These are phyloP conservation scores for Scaptomyza montana DNA, from an alignment of 1,140 invertebrate genomes.

Conservation along the genomic window DNA sequence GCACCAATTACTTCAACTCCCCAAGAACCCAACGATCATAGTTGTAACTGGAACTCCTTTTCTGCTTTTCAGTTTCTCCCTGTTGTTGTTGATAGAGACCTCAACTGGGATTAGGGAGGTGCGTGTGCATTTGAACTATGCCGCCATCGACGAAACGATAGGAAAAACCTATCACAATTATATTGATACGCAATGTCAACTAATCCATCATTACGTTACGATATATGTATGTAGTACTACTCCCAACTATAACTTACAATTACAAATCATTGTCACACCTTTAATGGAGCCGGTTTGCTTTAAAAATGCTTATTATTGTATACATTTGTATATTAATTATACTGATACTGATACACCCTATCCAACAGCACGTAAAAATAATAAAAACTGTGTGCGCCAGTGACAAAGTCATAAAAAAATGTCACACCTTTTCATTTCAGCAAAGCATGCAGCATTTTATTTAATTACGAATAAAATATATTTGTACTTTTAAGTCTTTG, in stretches of 20 bases:
- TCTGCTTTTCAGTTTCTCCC: background rate
- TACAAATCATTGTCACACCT: constrained; percentile 22
- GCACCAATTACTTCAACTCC: constrained; percentile 44
- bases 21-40: constrained; percentile 1
- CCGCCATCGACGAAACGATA: constrained; percentile 32
- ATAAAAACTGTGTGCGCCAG: constrained; percentile 33
- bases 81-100: constrained; percentile 72
- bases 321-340: constrained; percentile 23
- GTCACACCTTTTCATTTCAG: constrained; percentile 62
- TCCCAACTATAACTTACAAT: constrained; percentile 7
- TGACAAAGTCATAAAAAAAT: constrained; percentile 79
- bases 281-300: background rate
- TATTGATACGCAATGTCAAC: constrained; percentile 35
- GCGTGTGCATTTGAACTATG: constrained; percentile 54
- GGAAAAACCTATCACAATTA: background rate
- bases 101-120: constrained; percentile 72
- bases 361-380: background rate
- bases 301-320: too few relatives aligned
- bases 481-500: constrained; percentile 45
- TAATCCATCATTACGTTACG: constrained; percentile 38
- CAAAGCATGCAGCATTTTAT: constrained; percentile 55
- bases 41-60: constrained; percentile 15
- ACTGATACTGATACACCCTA: constrained; percentile 1
- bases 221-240: too few relatives aligned
- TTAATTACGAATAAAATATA: constrained; percentile 76